Base-by-base conservation (phyloP, 2,113 vertebrate species). In the Phoenicopterus ruber region DNA sequence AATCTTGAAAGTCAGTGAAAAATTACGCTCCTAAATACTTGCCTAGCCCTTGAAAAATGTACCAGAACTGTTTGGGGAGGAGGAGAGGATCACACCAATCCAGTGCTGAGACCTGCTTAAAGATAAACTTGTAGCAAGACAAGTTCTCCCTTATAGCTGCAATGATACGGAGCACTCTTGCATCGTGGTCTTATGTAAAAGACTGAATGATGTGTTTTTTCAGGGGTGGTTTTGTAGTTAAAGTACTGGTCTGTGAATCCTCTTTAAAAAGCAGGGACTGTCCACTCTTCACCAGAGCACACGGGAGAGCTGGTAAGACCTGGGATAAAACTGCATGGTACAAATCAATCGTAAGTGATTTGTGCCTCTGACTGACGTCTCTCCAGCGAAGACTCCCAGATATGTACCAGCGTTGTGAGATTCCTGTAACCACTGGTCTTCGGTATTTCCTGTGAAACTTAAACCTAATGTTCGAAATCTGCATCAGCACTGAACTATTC, bases 401-500 rank as follows among this genome's bases (percentile, higher is more conserved):
- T 90, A 77, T 1, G 50, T 44, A n/a, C 80, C 40, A 78, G 83
- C 18, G 2, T 8, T 71, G 83, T 50, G 78, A 84, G 92, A 95
- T 94, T 87, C 91, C 83, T 94, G 34, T 34, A 92, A 86, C 94
- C 94, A 32, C 82, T 59, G 90, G 78, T 58, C 93, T 89, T 88
- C 1, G 40, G 86, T 94, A 97, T 95, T 97, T 97, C 91, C 95
- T 95, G 88, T 91, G 93, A 96, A 97, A 95, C 84, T 55, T 91
- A 96, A 95, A 94, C 87, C 92, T 96, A 97, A 94, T 94, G 90
- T 97, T 94, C 3, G 7, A 92, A 96, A 93, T 94, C 67, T 96
- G 82, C 88, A 93, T 92, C 92, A 66, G 71, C 71, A 21, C 62
- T 58, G 58, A 95, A 77, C 87, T 80, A 2, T 81, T 95, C 66